These are phyloP conservation scores for Lamprologus tigripictilis DNA, from an alignment of 2,113 vertebrate species.

Conservation along the genomic window DNA sequence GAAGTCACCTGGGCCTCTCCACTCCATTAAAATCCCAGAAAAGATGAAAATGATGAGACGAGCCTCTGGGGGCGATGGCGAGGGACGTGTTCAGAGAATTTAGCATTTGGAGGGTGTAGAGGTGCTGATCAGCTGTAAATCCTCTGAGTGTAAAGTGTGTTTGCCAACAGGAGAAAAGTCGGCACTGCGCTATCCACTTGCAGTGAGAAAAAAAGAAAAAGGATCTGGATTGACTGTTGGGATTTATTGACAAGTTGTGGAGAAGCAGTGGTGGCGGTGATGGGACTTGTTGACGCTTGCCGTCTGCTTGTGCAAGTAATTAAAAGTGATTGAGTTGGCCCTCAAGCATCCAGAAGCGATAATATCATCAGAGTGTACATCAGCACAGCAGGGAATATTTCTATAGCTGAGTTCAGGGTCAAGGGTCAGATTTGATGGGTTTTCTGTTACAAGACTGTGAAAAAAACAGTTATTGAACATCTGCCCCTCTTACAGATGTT, in stretches of 20 bases:
- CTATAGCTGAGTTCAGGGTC: neutral
- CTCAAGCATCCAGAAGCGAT: neutral
- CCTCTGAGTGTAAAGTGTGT: neutral
- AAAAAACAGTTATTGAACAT: neutral
- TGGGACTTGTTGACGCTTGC: slow-evolving; percentile 1
- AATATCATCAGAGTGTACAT: neutral
- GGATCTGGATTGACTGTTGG: neutral
- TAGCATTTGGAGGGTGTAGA: neutral
- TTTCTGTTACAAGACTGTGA: neutral
- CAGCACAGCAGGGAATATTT: neutral
- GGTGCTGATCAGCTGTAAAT: slow-evolving; percentile 37
- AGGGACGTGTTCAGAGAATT: neutral
- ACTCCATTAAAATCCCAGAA: neutral
- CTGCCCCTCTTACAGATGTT: neutral
- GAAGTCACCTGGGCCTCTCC: slow-evolving; percentile 48
- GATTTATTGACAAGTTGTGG: slow-evolving; percentile 17
- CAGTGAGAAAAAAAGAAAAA: neutral
- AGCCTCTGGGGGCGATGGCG: neutral
- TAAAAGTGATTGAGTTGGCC: slow-evolving; percentile 24
- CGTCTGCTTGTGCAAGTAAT: slow-evolving; percentile 39
- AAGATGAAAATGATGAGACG: slow-evolving; percentile 16
- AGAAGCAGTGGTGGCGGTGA: neutral
- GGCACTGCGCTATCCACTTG: neutral
- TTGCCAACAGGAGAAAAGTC: neutral
- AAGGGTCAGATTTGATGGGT: neutral